Base-by-base conservation (phyloP, 2,888 invertebrate species). In the Venusia cambrica region DNA sequence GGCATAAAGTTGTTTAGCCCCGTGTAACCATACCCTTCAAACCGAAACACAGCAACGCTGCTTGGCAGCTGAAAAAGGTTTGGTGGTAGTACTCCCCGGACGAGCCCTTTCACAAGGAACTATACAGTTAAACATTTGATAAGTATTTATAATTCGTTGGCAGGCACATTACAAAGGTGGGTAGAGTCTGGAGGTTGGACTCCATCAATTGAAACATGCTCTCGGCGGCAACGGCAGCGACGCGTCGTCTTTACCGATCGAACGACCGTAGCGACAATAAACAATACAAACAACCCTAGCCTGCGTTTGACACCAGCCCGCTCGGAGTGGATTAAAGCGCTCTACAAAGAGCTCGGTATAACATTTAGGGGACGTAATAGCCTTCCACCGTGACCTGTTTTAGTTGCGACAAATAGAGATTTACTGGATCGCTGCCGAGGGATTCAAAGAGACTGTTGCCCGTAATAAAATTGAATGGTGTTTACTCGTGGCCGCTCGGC, bases 381-480 rank as follows among this genome's bases (percentile, higher is more conserved):
- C 81, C 77, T 78, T 74, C 76, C 73, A 72, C 79, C 76, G 85
- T 85, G 85, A 85, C 85, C 85, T 84, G 85, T 77, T 87, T 84
- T 77, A 84, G 78, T 80, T 79, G 84, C 80, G 79, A 85, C 85
- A 85, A 85, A 87, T 85, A 81, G 80, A 85, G 84, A 85, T 85
- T 87, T 87, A 87, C 83, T 73, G 70, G 70, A 80, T 76, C 72
- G 77, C 78, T 67, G 63, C 61, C 64, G 60, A 72, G 71, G 73
- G 73, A 71, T 75, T 62, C 70, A 68, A 75, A 72, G 62, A 71
- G 60, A 64, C 69, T 66, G 61, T 62, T 71, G 65, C 54, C 54
- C 57, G 67, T 80, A 81, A 83, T 83, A 81, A 80, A 80, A 79
- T 74, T 67, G 72, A 75, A 83, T 73, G 72, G 71, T 77, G 70